Evolutionary conservation across 2,797 vertebrate genomes (phyloP).

Genomic region (Urophycis tenuis): DNA sequence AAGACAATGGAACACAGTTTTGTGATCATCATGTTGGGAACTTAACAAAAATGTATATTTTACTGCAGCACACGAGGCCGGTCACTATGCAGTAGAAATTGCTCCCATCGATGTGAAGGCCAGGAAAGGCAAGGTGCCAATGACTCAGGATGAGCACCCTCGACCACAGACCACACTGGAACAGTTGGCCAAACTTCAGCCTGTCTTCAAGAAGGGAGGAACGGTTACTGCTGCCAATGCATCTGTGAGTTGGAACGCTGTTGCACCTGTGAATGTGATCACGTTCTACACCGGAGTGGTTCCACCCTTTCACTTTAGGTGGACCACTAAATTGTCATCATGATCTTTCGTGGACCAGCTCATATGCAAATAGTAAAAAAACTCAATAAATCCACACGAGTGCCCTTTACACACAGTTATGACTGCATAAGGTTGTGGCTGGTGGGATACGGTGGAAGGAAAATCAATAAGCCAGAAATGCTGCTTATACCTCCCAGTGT

Average conservation of each 20-base stretch:
- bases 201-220: conserved; percentile 92
- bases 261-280: neutral
- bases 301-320: too few relatives aligned
- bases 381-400: too few relatives aligned
- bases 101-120: conserved; percentile 86
- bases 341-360: too few relatives aligned
- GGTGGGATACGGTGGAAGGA: too few relatives aligned
- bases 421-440: too few relatives aligned
- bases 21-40: neutral
- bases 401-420: too few relatives aligned
- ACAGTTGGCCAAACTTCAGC: conserved; percentile 80
- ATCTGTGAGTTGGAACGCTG: conserved; percentile 72
- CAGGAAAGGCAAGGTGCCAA: conserved; percentile 80
- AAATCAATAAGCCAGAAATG: too few relatives aligned
- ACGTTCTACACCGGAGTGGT: neutral
- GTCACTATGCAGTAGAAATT: conserved; percentile 82
- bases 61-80: conserved; percentile 80
- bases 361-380: too few relatives aligned
- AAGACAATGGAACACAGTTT: neutral
- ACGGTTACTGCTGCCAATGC: conserved; percentile 93
- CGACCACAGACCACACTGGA: conserved; percentile 87
- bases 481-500: too few relatives aligned
- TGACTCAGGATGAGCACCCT: conserved; percentile 87
- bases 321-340: too few relatives aligned
- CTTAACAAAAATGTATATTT: conserved; percentile 3